These are phyloP conservation scores for Clepsis dumicolana DNA, from an alignment of 2,888 invertebrate species.

Conservation along the genomic window DNA sequence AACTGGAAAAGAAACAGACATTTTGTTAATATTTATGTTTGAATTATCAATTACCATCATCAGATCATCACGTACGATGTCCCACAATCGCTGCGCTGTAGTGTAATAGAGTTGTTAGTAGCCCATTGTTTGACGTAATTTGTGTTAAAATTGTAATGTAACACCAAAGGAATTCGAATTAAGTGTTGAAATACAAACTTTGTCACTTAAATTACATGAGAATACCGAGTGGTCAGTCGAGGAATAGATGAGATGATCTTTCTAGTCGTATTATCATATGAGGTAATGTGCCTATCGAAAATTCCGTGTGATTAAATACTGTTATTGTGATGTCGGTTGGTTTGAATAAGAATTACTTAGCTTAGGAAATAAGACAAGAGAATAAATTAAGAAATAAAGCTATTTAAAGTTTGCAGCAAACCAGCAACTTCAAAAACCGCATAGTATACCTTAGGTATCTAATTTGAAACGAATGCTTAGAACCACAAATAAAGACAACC, in stretches of 20 bases:
- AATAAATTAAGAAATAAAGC: neutral
- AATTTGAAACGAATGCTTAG: neutral
- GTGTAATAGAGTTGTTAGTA: neutral
- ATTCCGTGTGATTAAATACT: too few species aligned
- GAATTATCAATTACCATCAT: neutral
- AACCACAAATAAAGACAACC: conserved; percentile 7
- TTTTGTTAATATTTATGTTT: neutral
- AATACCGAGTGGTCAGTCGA: too few species aligned
- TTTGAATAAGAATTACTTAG: too few species aligned
- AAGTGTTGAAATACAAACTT: too few species aligned
- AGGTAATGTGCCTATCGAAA: too few species aligned
- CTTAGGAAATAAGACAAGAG: too few species aligned
- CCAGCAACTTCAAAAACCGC: neutral
- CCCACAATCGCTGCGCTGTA: neutral
- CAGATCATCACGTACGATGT: neutral
- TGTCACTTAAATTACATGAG: too few species aligned
- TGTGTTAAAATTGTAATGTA: neutral
- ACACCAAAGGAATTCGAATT: neutral
- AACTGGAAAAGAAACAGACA: conserved; percentile 29
- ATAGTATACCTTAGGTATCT: neutral
- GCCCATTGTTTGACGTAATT: neutral
- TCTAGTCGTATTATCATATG: too few species aligned
- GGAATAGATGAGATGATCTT: too few species aligned
- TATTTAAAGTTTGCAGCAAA: neutral
- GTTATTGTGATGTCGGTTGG: too few species aligned